These are phyloP conservation scores for Brachionus calyciflorus DNA, from an alignment of 1,140 invertebrate species.

Conservation along the genomic window DNA sequence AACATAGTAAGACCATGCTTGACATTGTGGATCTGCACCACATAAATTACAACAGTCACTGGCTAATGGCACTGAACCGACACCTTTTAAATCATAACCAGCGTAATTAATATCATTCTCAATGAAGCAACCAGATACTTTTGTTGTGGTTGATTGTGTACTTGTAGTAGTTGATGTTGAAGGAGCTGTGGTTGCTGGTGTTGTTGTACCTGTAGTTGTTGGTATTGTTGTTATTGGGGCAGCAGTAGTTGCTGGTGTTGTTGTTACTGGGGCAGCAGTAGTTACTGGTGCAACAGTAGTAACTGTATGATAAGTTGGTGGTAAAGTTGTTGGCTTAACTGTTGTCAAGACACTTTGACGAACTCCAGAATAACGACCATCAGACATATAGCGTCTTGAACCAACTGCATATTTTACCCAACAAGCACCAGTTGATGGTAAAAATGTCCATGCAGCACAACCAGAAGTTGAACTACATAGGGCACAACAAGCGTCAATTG, in stretches of 20 bases:
- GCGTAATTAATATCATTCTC: conserved; percentile 20
- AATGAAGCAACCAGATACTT: conserved; percentile 19
- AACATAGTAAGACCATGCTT: conserved; percentile 31
- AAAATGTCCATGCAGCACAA: conserved; percentile 29
- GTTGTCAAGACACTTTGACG: not conserved
- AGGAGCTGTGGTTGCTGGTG: not conserved
- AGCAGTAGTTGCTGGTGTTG: not conserved
- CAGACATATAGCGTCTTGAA: not conserved
- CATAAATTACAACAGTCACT: conserved; percentile 40
- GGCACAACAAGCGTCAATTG: not conserved
- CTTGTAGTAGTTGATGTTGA: not conserved
- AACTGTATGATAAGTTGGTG: not conserved
- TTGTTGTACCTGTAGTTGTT: too few species aligned
- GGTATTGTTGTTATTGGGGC: too few species aligned
- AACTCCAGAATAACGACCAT: conserved; percentile 4
- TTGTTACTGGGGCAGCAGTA: not conserved
- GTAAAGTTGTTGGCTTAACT: too few species aligned
- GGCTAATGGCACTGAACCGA: not conserved
- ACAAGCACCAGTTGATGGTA: conserved; percentile 7
- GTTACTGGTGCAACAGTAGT: not conserved
- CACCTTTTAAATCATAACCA: conserved; percentile 7
- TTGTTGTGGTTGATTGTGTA: not conserved
- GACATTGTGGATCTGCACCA: not conserved
- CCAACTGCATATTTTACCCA: conserved; percentile 40
- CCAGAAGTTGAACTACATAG: not conserved